phyloP scores from a whole-genome alignment of 2,888 invertebrate species.

The Ormyrus rosae region DNA sequence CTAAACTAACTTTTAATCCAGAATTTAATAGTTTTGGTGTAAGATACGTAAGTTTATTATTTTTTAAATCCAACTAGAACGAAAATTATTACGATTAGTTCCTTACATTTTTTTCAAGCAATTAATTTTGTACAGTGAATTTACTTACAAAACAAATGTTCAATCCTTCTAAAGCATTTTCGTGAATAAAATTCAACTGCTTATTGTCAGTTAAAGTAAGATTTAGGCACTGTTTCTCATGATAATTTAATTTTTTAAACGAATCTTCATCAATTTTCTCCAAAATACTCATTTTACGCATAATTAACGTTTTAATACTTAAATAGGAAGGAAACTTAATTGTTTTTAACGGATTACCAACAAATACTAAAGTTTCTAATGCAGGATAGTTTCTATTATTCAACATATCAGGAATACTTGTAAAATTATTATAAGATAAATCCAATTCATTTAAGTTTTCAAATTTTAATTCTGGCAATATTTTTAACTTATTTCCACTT shows the following conservation, averaged over 20 bases:
- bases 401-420: conserved; percentile 76
- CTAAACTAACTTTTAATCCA: conserved; percentile 72
- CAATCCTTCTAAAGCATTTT: conserved; percentile 72
- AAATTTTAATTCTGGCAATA: conserved; percentile 75
- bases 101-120: conserved; percentile 18
- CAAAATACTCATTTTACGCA: conserved; percentile 65
- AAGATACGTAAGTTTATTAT: conserved; percentile 77
- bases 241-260: conserved; percentile 75
- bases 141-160: conserved; percentile 78
- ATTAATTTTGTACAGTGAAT: conserved; percentile 8
- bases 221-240: conserved; percentile 75
- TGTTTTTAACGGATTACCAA: conserved; percentile 77
- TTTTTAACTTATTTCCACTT: conserved; percentile 72
- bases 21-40: conserved; percentile 69
- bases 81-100: conserved; percentile 10
- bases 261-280: conserved; percentile 72
- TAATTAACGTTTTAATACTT: conserved; percentile 75
- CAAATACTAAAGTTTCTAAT: conserved; percentile 77
- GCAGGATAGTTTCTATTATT: conserved; percentile 76
- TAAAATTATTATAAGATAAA: conserved; percentile 77
- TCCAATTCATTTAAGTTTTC: conserved; percentile 77
- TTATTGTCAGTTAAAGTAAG: conserved; percentile 77
- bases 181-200: conserved; percentile 73
- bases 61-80: conserved; percentile 78
- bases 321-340: conserved; percentile 77